A percentile compares a stretch with the other conserved stretches of the same genome.
Evolutionary conservation across 2,888 invertebrate species (phyloP).

Genomic region (Pseudococcus jackbeardsleyi): DNA sequence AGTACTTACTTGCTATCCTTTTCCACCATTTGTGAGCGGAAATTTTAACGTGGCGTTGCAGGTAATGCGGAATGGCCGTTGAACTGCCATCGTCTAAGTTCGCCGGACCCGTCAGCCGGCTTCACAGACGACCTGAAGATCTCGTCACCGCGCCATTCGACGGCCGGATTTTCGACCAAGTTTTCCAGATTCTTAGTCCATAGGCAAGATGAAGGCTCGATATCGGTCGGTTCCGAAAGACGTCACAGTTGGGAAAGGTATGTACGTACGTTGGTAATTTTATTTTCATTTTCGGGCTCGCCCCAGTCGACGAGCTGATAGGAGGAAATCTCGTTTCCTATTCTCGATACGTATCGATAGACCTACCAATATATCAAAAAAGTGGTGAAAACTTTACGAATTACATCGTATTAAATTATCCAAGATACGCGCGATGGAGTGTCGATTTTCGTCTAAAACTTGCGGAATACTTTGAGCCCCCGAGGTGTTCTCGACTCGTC

Average conservation of each 20-base stretch:
- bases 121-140: constrained; percentile 62
- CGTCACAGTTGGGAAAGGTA: constrained; percentile 64
- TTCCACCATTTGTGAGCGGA: not conserved
- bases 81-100: constrained; percentile 63
- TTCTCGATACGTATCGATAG: too few relatives aligned
- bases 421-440: not conserved
- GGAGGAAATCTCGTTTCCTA: too few relatives aligned
- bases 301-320: not conserved
- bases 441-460: not conserved
- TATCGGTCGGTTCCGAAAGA: constrained; percentile 55
- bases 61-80: constrained; percentile 62
- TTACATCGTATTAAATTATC: not conserved
- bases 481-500: not conserved
- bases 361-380: not conserved
- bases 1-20: not conserved
- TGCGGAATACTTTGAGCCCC: not conserved
- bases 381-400: not conserved
- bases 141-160: constrained; percentile 58
- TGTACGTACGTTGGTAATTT: not conserved
- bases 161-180: constrained; percentile 56
- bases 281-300: not conserved
- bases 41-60: not conserved
- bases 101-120: constrained; percentile 55
- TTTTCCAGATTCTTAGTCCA: constrained; percentile 53
- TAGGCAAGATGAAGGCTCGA: constrained; percentile 52